Evolutionary conservation across 2,888 invertebrate genomes (phyloP).

Genomic region (Malachius bipustulatus): DNA sequence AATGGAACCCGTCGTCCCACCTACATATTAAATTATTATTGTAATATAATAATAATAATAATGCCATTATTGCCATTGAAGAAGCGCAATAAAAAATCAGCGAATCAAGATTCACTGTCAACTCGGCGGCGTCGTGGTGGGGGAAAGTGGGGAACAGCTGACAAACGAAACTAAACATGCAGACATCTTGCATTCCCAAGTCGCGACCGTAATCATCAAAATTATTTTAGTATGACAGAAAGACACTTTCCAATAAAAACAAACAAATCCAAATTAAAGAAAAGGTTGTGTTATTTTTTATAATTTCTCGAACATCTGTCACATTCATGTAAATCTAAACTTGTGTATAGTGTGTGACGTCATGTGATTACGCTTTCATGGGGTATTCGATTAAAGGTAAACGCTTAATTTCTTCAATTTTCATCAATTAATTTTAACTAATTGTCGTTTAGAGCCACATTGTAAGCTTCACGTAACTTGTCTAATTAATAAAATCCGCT

Average conservation of each 20-base stretch:
- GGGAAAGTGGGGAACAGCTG: conserved; percentile 34
- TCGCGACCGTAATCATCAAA: conserved; percentile 23
- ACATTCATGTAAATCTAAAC: conserved; percentile 26
- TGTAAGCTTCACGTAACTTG: conserved; percentile 5
- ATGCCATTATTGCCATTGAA: too few species aligned
- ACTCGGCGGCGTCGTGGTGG: conserved; percentile 16
- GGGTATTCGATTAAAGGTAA: conserved; percentile 32
- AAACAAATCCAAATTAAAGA: conserved; percentile 20
- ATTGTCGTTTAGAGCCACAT: conserved; percentile 3
- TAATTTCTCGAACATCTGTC: conserved; percentile 22
- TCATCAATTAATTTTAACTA: conserved; percentile 13
- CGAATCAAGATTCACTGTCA: conserved; percentile 3
- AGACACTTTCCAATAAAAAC: conserved; percentile 27
- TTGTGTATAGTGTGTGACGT: conserved; percentile 34
- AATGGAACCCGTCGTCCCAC: too few species aligned
- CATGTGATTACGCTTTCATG: conserved; percentile 37
- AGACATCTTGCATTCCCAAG: conserved; percentile 33
- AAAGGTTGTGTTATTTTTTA: conserved; percentile 24
- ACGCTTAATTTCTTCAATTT: conserved; percentile 25
- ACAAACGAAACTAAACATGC: conserved; percentile 33
- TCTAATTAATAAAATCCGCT: conserved; percentile 22
- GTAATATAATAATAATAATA: too few species aligned
- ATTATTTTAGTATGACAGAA: conserved; percentile 33
- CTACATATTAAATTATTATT: too few species aligned
- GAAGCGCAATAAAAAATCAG: neutral